Evolutionary conservation across 2,113 vertebrate genomes (phyloP).

Genomic region (Ovibos moschatus): DNA sequence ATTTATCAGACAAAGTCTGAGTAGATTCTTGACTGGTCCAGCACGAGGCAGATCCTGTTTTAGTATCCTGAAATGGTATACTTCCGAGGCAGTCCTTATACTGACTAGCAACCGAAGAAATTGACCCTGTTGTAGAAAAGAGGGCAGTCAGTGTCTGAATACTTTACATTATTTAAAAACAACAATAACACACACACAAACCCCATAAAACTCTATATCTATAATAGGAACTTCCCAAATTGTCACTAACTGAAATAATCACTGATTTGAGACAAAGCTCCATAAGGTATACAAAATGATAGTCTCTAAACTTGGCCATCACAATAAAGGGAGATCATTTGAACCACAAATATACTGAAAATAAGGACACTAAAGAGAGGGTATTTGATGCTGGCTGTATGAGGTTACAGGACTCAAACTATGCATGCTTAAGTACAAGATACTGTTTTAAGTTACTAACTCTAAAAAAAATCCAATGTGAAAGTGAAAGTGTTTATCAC

Average conservation of each 20-base stretch:
- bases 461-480: background rate
- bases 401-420: background rate
- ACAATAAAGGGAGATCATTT: slow-evolving; percentile 21
- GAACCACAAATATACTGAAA: slow-evolving; percentile 21
- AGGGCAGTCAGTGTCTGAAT: background rate
- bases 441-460: background rate
- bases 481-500: background rate
- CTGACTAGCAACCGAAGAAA: slow-evolving; percentile 35
- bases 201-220: background rate
- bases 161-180: slow-evolving; percentile 20
- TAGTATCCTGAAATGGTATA: slow-evolving; percentile 23
- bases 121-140: slow-evolving; percentile 21
- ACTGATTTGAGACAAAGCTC: background rate
- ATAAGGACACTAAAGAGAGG: background rate
- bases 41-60: slow-evolving; percentile 50
- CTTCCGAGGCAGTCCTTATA: slow-evolving; percentile 55
- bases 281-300: background rate
- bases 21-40: slow-evolving; percentile 54
- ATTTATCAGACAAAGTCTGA: slow-evolving; percentile 40
- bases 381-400: background rate
- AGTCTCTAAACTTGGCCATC: background rate
- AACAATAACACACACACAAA: background rate
- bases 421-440: background rate
- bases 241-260: slow-evolving; percentile 26
- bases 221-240: background rate